Evolutionary conservation across 2,797 vertebrate genomes (phyloP).

Genomic region (Taenioides sp.): DNA sequence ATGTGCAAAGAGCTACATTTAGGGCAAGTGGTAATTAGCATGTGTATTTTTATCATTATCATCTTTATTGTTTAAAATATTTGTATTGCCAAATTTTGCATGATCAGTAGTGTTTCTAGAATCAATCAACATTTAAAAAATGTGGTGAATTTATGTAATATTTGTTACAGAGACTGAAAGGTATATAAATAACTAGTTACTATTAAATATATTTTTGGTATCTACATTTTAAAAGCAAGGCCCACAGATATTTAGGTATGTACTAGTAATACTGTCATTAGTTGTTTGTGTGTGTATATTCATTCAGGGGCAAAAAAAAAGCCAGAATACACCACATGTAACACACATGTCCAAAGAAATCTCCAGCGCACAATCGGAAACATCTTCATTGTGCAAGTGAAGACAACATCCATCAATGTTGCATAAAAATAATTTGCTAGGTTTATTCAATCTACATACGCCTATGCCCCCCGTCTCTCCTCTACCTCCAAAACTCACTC

Average conservation of each 20-base stretch:
- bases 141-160: neutral
- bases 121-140: too few relatives aligned
- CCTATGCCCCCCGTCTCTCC: slow-evolving; percentile 57
- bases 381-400: slow-evolving; percentile 76
- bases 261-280: slow-evolving; percentile 38
- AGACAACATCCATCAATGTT: slow-evolving; percentile 78
- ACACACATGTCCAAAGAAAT: slow-evolving; percentile 68
- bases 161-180: neutral
- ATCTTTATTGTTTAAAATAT: too few relatives aligned
- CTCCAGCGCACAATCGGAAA: slow-evolving; percentile 61
- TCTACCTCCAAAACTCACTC: slow-evolving; percentile 76
- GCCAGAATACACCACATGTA: slow-evolving; percentile 57
- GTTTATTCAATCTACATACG: slow-evolving; percentile 82
- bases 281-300: slow-evolving; percentile 40
- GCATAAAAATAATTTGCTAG: slow-evolving; percentile 80
- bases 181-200: neutral
- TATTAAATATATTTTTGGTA: neutral
- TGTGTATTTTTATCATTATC: too few relatives aligned
- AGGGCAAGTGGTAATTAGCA: neutral
- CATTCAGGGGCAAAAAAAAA: slow-evolving; percentile 41
- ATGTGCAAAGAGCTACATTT: neutral
- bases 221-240: neutral
- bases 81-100: too few relatives aligned
- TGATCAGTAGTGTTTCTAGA: too few relatives aligned
- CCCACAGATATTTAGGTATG: slow-evolving; percentile 13